Evolutionary conservation across 2,113 vertebrate species (phyloP).

Genomic region (Cyprinodon brontotheroides): DNA sequence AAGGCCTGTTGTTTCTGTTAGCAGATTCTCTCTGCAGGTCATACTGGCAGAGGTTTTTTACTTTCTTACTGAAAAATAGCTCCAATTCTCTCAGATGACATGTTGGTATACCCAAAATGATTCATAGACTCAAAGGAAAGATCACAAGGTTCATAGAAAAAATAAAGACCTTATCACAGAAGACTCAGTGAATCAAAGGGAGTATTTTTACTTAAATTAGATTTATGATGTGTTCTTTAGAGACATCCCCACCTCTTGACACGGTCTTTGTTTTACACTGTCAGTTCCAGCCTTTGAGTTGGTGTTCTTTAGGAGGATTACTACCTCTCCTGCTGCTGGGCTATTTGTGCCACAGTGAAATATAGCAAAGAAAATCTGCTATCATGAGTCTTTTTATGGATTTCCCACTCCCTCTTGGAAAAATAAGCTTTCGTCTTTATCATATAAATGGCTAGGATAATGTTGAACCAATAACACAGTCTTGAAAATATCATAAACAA

Average conservation of each 20-base stretch:
- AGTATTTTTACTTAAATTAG: conserved; percentile 33
- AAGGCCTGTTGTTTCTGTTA: background rate
- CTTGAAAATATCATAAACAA: conserved; percentile 27
- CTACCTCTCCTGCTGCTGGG: conserved; percentile 23
- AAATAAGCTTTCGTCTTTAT: conserved; percentile 14
- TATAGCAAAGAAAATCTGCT: conserved; percentile 28
- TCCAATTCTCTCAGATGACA: background rate
- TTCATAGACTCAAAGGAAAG: background rate
- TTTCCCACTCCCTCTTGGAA: conserved; percentile 26
- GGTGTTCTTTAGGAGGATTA: conserved; percentile 21
- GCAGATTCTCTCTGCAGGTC: background rate
- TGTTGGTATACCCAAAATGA: conserved; percentile 3
- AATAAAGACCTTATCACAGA: conserved; percentile 6
- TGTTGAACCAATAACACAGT: background rate
- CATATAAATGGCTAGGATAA: conserved; percentile 27
- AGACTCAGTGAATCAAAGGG: conserved; percentile 15
- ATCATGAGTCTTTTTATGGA: conserved; percentile 33
- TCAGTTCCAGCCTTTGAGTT: conserved; percentile 26
- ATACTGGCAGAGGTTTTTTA: background rate
- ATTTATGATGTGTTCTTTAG: conserved; percentile 37
- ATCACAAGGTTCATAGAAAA: background rate
- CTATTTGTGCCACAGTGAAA: conserved; percentile 37
- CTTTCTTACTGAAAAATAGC: background rate
- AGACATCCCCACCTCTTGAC: conserved; percentile 16
- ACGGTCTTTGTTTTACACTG: conserved; percentile 34